phyloP scores from a whole-genome alignment of 1,140 invertebrate species.

The Holotrichia oblita region DNA sequence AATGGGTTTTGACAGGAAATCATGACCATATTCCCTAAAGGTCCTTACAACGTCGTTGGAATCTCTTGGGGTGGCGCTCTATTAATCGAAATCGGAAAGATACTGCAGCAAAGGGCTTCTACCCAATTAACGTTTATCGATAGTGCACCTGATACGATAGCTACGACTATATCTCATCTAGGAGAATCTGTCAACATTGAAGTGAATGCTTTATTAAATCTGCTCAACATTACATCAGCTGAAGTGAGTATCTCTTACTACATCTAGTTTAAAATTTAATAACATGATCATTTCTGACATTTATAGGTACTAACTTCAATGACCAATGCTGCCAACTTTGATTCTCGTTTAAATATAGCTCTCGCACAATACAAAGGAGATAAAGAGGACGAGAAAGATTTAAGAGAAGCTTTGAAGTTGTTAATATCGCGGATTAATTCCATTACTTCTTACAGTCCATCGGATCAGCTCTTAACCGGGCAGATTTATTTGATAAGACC shows the following conservation, averaged over 20 bases:
- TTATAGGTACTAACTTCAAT: conserved; percentile 48
- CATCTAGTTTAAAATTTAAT: not conserved
- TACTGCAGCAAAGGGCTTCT: conserved; percentile 52
- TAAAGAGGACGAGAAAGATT: conserved; percentile 44
- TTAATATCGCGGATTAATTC: conserved; percentile 50
- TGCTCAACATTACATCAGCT: conserved; percentile 52
- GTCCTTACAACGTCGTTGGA: conserved; percentile 58
- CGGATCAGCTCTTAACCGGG: conserved; percentile 50
- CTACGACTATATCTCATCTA: conserved; percentile 53
- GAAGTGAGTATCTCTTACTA: not conserved
- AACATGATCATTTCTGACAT: not conserved
- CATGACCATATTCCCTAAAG: conserved; percentile 52
- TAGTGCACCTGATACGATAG: conserved; percentile 57
- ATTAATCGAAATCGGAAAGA: conserved; percentile 57
- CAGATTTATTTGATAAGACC: conserved; percentile 54
- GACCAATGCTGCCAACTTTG: not conserved
- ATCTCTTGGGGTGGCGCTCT: conserved; percentile 59
- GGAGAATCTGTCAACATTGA: conserved; percentile 51
- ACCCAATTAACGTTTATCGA: conserved; percentile 58
- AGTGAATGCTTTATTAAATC: conserved; percentile 52
- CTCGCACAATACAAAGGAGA: conserved; percentile 48
- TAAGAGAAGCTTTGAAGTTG: conserved; percentile 48
- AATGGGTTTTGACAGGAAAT: too few species aligned
- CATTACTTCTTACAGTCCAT: conserved; percentile 47
- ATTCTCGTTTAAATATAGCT: conserved; percentile 44